phyloP scores from a whole-genome alignment of 2,113 vertebrate species.

The Myrmophylax atrothorax region DNA sequence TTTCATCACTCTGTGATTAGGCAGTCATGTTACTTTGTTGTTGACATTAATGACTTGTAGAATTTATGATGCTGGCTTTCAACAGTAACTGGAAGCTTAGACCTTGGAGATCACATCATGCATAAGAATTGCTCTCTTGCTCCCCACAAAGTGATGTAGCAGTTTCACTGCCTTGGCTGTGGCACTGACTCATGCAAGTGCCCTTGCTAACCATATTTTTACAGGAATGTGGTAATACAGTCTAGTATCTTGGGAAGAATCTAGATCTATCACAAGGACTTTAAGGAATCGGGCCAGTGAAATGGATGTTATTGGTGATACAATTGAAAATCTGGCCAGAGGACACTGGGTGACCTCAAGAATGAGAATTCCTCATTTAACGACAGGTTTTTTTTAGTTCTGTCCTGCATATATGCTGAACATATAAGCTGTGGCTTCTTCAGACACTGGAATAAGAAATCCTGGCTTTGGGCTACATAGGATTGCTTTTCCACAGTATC shows the following conservation, averaged over 20 bases:
- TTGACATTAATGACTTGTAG: not conserved
- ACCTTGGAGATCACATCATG: not conserved
- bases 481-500: not conserved
- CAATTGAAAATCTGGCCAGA: not conserved
- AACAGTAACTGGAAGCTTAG: not conserved
- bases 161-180: not conserved
- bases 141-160: not conserved
- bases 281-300: not conserved
- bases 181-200: not conserved
- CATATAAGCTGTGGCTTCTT: not conserved
- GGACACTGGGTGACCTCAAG: not conserved
- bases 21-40: not conserved
- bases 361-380: not conserved
- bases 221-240: not conserved
- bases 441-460: not conserved
- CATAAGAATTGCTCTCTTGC: not conserved
- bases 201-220: not conserved
- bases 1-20: not conserved
- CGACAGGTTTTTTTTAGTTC: not conserved
- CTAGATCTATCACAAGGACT: not conserved
- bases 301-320: not conserved
- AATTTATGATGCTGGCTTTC: not conserved
- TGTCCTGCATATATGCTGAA: not conserved
- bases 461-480: not conserved
- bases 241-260: not conserved